Conservation (phyloP, 2,888 invertebrate genomes). For the Trachelus tabidus region DNA sequence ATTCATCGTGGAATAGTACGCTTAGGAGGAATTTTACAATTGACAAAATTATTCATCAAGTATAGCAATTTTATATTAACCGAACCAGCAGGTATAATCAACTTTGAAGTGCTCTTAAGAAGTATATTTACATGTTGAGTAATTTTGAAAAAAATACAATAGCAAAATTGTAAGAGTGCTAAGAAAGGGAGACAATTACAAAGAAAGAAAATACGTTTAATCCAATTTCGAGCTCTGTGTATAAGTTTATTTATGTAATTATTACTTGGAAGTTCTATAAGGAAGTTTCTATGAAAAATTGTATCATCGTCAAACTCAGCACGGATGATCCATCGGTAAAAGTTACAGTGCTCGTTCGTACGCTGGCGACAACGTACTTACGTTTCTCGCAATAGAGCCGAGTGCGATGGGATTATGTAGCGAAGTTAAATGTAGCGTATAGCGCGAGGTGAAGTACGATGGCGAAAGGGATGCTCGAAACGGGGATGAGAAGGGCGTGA, state of each 20-base stretch:
- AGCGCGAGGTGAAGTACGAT: conserved; percentile 10
- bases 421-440: conserved; percentile 32
- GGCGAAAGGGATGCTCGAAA: conserved; percentile 17
- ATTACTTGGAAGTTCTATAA: neutral
- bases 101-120: too few relatives aligned
- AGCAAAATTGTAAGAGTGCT: neutral
- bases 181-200: neutral
- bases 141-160: too few relatives aligned
- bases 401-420: conserved; percentile 20
- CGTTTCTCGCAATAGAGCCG: conserved; percentile 7
- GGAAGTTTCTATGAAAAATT: neutral
- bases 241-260: neutral
- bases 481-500: conserved; percentile 19
- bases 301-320: neutral
- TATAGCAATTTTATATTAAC: too few relatives aligned
- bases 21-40: neutral
- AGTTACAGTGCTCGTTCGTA: neutral
- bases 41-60: too few relatives aligned
- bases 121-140: too few relatives aligned
- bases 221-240: neutral
- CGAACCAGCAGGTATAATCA: too few relatives aligned
- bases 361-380: conserved; percentile 17
- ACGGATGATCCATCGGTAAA: neutral
- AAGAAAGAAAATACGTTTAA: neutral
- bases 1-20: neutral